phyloP scores from a whole-genome alignment of 2,888 invertebrate genomes.

The Habrosyne pyritoides region DNA sequence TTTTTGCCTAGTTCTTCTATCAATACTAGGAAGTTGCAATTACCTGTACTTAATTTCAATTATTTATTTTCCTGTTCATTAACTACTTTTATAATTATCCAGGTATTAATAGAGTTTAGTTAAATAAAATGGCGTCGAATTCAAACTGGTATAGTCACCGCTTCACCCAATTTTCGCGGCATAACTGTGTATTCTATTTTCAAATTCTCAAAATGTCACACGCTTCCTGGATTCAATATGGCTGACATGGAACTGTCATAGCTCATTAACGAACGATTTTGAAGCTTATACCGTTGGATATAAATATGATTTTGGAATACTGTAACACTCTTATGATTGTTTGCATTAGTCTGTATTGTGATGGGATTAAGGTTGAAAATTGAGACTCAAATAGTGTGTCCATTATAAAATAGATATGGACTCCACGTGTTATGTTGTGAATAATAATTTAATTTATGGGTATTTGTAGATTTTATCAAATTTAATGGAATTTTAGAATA shows the following conservation, averaged over 20 bases:
- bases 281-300: slow-evolving; percentile 33
- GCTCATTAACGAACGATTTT: slow-evolving; percentile 41
- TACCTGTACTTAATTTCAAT: background rate
- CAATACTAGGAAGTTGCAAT: background rate
- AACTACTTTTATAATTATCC: slow-evolving; percentile 11
- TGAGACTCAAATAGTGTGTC: background rate
- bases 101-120: slow-evolving; percentile 11
- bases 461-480: background rate
- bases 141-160: slow-evolving; percentile 22
- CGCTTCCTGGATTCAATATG: slow-evolving; percentile 66
- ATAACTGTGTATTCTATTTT: slow-evolving; percentile 62
- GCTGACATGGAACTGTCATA: slow-evolving; percentile 43
- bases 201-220: slow-evolving; percentile 60
- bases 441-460: background rate
- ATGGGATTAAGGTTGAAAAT: slow-evolving; percentile 13
- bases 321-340: background rate
- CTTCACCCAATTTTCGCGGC: slow-evolving; percentile 67
- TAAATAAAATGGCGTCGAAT: slow-evolving; percentile 7
- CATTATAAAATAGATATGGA: background rate
- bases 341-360: background rate
- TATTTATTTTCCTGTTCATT: slow-evolving; percentile 5
- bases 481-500: background rate
- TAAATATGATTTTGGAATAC: background rate
- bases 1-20: no score
- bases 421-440: background rate